Evolutionary conservation across 2,888 invertebrate species (phyloP).

Genomic region (Cyrtodaria siliqua): DNA sequence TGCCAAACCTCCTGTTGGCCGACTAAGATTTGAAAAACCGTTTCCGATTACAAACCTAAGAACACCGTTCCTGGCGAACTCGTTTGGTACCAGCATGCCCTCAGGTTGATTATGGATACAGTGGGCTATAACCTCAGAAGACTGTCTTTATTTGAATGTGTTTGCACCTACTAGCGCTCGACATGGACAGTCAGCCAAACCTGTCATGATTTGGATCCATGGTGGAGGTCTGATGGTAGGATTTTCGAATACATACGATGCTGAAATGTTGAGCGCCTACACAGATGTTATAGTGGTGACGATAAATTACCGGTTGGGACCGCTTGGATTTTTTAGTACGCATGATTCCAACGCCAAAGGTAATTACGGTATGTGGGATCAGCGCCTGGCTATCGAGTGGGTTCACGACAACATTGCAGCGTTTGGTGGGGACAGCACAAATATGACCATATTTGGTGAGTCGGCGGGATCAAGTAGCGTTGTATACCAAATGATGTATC

Average conservation of each 20-base stretch:
- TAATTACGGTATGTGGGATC: constrained; percentile 40
- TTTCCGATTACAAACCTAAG: constrained; percentile 3
- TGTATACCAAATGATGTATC: constrained; percentile 29
- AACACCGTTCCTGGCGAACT: constrained; percentile 9
- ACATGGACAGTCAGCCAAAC: not conserved
- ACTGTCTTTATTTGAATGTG: constrained; percentile 34
- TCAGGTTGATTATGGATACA: not conserved
- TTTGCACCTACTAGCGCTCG: constrained; percentile 5
- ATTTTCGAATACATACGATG: not conserved
- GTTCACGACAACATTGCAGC: constrained; percentile 35
- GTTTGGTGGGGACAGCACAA: constrained; percentile 25
- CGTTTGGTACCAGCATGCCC: not conserved
- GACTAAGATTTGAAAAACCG: constrained; percentile 16
- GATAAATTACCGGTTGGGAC: constrained; percentile 29
- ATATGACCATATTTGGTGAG: constrained; percentile 30
- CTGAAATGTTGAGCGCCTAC: constrained; percentile 3
- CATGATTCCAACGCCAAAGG: constrained; percentile 16
- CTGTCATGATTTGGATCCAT: constrained; percentile 40
- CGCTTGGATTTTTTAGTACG: constrained; percentile 29
- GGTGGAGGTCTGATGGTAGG: constrained; percentile 28
- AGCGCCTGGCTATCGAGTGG: constrained; percentile 38
- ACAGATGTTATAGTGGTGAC: constrained; percentile 37
- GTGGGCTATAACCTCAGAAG: constrained; percentile 8
- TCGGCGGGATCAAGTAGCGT: constrained; percentile 40
- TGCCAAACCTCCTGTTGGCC: constrained; percentile 19